These are phyloP conservation scores for Thalassarche chlororhynchos DNA, from an alignment of 2,113 vertebrate genomes.

Conservation along the genomic window DNA sequence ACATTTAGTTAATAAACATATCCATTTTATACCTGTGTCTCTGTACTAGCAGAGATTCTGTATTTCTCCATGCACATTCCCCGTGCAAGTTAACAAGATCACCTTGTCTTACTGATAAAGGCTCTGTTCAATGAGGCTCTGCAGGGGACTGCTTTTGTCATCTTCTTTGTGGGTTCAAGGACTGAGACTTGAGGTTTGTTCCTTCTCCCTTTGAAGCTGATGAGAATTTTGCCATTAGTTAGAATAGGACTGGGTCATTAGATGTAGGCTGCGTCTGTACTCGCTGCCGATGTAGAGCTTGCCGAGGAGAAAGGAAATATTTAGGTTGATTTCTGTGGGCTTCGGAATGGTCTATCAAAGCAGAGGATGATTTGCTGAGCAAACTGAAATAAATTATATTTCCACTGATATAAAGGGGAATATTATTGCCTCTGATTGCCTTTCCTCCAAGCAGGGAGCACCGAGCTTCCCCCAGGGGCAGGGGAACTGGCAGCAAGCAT, in stretches of 20 bases:
- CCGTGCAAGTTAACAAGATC: background rate
- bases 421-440: background rate
- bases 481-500: background rate
- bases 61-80: background rate
- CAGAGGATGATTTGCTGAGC: background rate
- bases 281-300: background rate
- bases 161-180: background rate
- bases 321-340: background rate
- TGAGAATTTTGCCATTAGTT: background rate
- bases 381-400: background rate
- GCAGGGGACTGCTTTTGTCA: background rate
- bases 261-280: fast-evolving
- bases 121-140: background rate
- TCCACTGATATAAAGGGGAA: background rate
- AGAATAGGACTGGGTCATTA: background rate
- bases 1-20: background rate
- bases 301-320: background rate
- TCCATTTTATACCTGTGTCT: background rate
- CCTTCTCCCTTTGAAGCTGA: background rate
- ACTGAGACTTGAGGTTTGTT: background rate
- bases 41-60: background rate
- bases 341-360: background rate
- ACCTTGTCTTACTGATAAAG: background rate
- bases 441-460: background rate
- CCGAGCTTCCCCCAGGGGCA: background rate